Base-by-base conservation (phyloP, 2,888 invertebrate genomes). In the Ferdinandea cuprea region DNA sequence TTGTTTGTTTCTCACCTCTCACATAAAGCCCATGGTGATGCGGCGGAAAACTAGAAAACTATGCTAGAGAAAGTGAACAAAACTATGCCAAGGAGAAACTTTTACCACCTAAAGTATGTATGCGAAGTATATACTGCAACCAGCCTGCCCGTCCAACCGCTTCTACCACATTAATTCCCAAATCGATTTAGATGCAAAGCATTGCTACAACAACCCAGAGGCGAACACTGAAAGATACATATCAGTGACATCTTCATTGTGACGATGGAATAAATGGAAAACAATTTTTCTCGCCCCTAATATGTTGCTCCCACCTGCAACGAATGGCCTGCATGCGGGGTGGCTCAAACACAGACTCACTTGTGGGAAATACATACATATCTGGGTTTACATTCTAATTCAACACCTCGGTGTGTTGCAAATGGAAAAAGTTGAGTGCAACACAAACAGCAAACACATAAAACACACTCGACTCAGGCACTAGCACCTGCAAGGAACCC, bases 381-480 rank as follows among this genome's bases (percentile, higher is more conserved):
- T 21, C 46, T 15, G 44, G 28, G 71, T 63, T 77, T 72, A 37
- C 73, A 61, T 79, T 79, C 61, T 59, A 68, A 79, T 73, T 68
- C 73, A 79, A 79, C 79, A 79, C 79, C 79, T 61, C 59, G 54
- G 46, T 61, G 73, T 68, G 73, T 79, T 79, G 61, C 79, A 79
- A 79, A 79, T 79, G 52, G 61, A 79, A 73, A 79, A 79, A 79
- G 50, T 79, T 66, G 68, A 79, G 79, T 79, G 68, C 68, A 68
- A 48, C 42, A 73, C 52, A 79, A 79, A 79, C 73, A 79, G 40
- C 37, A 66, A 58, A 42, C 42, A 52, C 15, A 50, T 61, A 50
- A 52, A 72, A 40, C 52, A 59, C 35, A 44, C 35, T 19, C 25
- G 25, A 40, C 40, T 48, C 65, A 30, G 28, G 37, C 28, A 65